Percentiles rank a stretch among this genome's conserved stretches.
Conservation (phyloP, 2,888 invertebrate genomes). For the Euphydryas editha region DNA sequence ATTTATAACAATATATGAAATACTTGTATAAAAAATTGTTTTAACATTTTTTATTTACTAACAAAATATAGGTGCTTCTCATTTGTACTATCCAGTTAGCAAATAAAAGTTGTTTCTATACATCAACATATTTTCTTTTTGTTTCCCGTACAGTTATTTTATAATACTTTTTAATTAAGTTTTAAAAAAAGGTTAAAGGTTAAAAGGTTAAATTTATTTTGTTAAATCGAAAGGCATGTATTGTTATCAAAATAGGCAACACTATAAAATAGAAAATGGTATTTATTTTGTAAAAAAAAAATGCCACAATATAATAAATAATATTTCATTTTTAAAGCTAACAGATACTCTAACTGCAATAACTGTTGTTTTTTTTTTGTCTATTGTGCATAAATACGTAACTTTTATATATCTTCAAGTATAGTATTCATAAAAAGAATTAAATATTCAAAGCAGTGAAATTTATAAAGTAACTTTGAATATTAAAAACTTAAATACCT, state of each 20-base stretch:
- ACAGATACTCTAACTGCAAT: too few relatives aligned
- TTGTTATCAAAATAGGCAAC: neutral
- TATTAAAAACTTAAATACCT: slow-evolving; percentile 56
- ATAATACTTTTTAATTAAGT: too few relatives aligned
- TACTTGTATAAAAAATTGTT: neutral
- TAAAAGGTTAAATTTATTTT: neutral
- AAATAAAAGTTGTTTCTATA: neutral
- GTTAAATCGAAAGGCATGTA: neutral
- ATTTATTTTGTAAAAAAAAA: neutral
- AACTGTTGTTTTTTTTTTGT: too few relatives aligned
- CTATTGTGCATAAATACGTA: too few relatives aligned
- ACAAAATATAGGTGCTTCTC: neutral
- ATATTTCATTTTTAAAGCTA: neutral
- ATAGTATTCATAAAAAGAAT: too few relatives aligned
- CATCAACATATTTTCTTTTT: neutral
- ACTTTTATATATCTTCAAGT: too few relatives aligned
- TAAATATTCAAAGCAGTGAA: too few relatives aligned
- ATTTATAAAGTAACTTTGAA: too few relatives aligned
- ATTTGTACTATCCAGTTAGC: neutral
- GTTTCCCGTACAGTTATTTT: neutral
- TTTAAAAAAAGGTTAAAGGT: too few relatives aligned
- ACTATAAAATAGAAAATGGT: neutral
- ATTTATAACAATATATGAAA: too few relatives aligned
- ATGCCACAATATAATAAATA: neutral
- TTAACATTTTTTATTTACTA: neutral